These are phyloP conservation scores for Phocoena sinus DNA, from an alignment of 2,113 vertebrate genomes.

Conservation along the genomic window DNA sequence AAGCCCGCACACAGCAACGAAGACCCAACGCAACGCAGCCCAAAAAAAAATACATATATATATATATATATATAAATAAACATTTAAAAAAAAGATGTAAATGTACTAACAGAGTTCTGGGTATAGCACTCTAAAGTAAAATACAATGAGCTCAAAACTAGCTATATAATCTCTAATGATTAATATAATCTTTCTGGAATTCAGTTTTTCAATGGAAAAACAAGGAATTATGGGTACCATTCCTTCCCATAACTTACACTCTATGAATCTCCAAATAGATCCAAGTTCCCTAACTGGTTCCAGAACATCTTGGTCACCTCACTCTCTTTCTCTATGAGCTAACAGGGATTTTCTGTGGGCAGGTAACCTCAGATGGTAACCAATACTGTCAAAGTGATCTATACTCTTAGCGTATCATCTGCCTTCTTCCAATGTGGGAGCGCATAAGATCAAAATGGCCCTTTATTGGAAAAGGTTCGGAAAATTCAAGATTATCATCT, in stretches of 20 bases:
- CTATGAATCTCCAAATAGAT: background rate
- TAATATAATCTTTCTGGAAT: background rate
- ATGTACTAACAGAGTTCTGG: no score
- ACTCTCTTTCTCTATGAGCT: background rate
- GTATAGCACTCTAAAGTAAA: background rate
- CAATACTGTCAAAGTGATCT: background rate
- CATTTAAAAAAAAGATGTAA: no score
- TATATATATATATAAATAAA: no score
- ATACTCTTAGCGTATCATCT: background rate
- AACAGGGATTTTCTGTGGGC: background rate
- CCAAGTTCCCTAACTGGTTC: background rate
- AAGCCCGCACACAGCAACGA: no score
- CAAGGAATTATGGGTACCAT: background rate
- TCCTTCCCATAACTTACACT: background rate
- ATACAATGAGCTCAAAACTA: background rate
- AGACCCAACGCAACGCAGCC: no score
- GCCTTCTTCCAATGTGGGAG: background rate
- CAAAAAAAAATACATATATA: no score
- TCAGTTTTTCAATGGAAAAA: background rate
- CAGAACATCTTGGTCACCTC: background rate
- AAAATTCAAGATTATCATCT: background rate
- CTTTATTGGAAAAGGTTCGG: background rate
- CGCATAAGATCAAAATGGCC: background rate
- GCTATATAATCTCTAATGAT: background rate
- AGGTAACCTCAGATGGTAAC: background rate